Percentiles rank a stretch among this genome's conserved stretches.
Evolutionary conservation across 1,140 invertebrate species (phyloP).

Genomic region (Vanessa atalanta): DNA sequence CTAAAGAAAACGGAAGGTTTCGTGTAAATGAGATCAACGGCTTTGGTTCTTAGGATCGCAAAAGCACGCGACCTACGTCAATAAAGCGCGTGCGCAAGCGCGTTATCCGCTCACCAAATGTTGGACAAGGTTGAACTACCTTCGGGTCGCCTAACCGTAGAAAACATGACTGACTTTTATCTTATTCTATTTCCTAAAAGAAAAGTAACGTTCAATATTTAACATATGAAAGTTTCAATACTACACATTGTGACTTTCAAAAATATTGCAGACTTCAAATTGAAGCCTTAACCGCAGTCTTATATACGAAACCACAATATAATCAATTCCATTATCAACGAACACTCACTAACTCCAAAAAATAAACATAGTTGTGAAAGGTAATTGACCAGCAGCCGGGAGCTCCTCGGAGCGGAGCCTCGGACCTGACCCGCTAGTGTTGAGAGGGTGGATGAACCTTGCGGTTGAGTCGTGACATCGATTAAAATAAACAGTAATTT

Average conservation of each 20-base stretch:
- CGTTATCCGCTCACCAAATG: no score
- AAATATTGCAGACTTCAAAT: background rate
- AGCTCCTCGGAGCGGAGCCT: background rate
- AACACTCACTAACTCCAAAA: constrained; percentile 11
- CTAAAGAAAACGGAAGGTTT: background rate
- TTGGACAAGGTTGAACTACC: no score
- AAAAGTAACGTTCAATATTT: no score
- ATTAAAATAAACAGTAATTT: background rate
- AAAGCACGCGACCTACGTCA: no score
- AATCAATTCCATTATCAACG: constrained; percentile 31
- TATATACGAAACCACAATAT: constrained; percentile 31
- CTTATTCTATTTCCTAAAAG: no score
- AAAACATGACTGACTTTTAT: no score
- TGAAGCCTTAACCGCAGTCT: background rate
- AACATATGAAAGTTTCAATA: background rate
- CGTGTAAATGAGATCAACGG: background rate
- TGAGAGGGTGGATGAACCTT: background rate
- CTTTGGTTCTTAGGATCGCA: background rate
- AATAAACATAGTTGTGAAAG: constrained; percentile 32
- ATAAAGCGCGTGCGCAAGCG: no score
- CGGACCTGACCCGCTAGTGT: background rate
- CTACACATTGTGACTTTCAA: background rate
- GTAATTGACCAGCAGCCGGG: background rate
- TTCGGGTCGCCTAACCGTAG: no score
- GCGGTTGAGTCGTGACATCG: constrained; percentile 2